Conservation (phyloP, 2,888 invertebrate species). For the Cancer borealis region DNA sequence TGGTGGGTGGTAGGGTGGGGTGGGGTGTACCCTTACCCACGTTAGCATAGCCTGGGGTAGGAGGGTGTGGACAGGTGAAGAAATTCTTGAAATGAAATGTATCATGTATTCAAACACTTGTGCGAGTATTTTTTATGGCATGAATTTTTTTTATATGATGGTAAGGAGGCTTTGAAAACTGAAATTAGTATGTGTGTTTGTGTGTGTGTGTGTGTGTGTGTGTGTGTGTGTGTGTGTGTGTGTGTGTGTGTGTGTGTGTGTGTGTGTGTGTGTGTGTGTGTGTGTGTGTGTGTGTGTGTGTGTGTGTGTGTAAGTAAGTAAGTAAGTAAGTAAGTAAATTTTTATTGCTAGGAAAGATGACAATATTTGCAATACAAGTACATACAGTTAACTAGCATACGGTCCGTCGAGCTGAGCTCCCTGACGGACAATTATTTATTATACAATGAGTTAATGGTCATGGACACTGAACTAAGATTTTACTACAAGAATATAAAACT, state of each 20-base stretch:
- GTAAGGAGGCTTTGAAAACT: too few relatives aligned
- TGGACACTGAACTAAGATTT: too few relatives aligned
- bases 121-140: background rate
- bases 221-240: conserved; percentile 42
- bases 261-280: conserved; percentile 13
- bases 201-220: background rate
- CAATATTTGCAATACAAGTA: too few relatives aligned
- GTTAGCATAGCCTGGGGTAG: background rate
- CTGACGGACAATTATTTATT: too few relatives aligned
- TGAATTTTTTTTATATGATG: background rate
- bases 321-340: too few relatives aligned
- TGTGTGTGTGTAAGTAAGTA: too few relatives aligned
- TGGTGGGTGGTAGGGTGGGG: background rate
- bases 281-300: conserved; percentile 4
- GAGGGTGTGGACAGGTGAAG: background rate
- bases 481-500: too few relatives aligned
- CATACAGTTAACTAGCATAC: too few relatives aligned
- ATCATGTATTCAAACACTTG: background rate
- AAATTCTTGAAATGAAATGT: background rate
- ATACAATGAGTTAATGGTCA: too few relatives aligned
- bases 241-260: background rate
- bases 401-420: too few relatives aligned
- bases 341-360: too few relatives aligned
- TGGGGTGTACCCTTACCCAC: background rate
- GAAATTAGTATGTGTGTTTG: conserved; percentile 25